phyloP scores from a whole-genome alignment of 2,888 invertebrate species.

The Cantharis lateralis region DNA sequence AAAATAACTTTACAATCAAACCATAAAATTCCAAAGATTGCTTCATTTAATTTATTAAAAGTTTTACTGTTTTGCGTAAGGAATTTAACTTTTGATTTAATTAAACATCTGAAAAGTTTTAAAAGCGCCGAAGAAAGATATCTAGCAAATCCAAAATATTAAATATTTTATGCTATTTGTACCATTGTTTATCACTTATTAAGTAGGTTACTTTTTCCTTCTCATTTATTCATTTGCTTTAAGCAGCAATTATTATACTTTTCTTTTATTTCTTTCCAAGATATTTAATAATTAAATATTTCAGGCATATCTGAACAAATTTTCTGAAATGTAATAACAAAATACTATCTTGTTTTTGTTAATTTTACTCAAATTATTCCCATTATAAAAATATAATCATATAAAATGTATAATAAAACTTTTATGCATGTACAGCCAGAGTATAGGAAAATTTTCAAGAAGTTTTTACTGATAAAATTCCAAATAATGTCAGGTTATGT shows the following conservation, averaged over 20 bases:
- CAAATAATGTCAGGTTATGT: no score
- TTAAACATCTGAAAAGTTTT: conserved; percentile 45
- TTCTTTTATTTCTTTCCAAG: background rate
- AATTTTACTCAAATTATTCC: no score
- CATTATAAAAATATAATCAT: no score
- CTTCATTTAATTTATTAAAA: conserved; percentile 43
- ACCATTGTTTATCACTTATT: background rate
- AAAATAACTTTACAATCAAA: conserved; percentile 20
- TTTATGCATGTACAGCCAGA: no score
- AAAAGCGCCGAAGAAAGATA: conserved; percentile 35
- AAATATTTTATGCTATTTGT: background rate
- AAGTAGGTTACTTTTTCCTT: no score
- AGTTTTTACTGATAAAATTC: no score
- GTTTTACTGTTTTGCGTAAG: conserved; percentile 37
- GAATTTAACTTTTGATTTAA: conserved; percentile 46
- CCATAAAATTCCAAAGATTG: conserved; percentile 33
- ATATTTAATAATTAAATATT: background rate
- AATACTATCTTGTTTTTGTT: no score
- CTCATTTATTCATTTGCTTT: no score
- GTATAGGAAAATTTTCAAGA: no score
- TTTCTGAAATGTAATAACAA: no score
- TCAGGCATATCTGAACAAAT: background rate
- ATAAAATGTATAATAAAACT: no score
- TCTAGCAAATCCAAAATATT: conserved; percentile 42
- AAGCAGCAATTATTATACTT: background rate